Evolutionary conservation across 1,140 invertebrate species (phyloP).

Genomic region (Anastatus disparis): DNA sequence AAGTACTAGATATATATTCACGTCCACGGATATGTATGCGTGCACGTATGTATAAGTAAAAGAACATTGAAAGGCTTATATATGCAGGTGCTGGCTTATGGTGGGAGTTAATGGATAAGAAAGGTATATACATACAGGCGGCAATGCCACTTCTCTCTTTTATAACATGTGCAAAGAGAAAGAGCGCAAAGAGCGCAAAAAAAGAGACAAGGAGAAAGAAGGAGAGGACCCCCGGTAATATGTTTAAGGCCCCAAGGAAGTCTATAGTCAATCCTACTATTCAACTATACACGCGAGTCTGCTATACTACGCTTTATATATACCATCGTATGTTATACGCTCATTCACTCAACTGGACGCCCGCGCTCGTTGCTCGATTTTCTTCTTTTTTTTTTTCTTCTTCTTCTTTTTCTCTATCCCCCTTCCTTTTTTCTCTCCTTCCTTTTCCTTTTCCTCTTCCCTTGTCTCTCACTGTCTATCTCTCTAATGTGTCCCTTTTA

Average conservation of each 20-base stretch:
- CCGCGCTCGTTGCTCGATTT: neutral
- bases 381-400: neutral
- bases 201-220: neutral
- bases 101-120: neutral
- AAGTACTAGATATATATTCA: no score
- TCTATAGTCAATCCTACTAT: no score
- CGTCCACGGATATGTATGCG: no score
- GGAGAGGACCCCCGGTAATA: neutral
- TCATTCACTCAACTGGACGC: constrained; percentile 8
- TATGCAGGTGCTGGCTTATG: neutral
- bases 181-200: no score
- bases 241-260: neutral
- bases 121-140: no score
- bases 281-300: no score
- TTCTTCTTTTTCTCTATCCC: neutral
- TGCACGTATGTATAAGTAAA: no score
- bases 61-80: no score
- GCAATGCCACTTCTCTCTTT: constrained; percentile 1
- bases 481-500: constrained; percentile 6
- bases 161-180: no score
- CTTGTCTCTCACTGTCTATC: neutral
- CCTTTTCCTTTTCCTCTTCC: constrained; percentile 6
- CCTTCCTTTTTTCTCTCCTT: neutral
- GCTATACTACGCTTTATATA: no score
- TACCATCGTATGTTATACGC: neutral